These are phyloP conservation scores for Vulpes vulpes DNA, from an alignment of 2,113 vertebrate species.

Conservation along the genomic window DNA sequence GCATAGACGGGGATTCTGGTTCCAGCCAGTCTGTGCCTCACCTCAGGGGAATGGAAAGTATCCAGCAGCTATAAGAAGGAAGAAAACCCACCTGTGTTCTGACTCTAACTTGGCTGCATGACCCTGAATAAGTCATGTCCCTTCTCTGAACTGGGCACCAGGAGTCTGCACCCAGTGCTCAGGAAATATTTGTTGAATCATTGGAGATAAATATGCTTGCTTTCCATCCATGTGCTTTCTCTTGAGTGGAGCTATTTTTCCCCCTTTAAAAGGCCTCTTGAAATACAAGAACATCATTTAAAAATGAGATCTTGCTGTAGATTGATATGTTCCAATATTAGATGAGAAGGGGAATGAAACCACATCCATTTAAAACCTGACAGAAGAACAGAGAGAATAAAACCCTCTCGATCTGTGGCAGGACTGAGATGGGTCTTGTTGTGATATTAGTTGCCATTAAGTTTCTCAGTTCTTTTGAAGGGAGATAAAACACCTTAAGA, in stretches of 20 bases:
- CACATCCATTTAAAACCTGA: constrained; percentile 64
- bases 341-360: constrained; percentile 43
- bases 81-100: background rate
- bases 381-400: constrained; percentile 14
- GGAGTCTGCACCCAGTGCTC: background rate
- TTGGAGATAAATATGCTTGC: constrained; percentile 48
- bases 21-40: background rate
- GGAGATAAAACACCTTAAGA: constrained; percentile 40
- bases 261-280: constrained; percentile 50
- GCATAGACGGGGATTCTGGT: background rate
- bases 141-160: background rate
- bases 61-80: background rate
- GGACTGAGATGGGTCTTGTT: constrained; percentile 1
- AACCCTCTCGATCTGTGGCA: background rate
- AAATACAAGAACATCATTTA: constrained; percentile 60
- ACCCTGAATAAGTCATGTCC: background rate
- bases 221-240: constrained; percentile 44
- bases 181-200: constrained; percentile 3
- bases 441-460: constrained; percentile 6
- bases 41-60: background rate
- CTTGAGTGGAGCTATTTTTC: background rate
- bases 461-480: constrained; percentile 40
- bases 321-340: constrained; percentile 57
- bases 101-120: background rate
- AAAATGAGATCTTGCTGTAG: constrained; percentile 45